phyloP scores from a whole-genome alignment of 2,113 vertebrate genomes.

The Tupaia tana region DNA sequence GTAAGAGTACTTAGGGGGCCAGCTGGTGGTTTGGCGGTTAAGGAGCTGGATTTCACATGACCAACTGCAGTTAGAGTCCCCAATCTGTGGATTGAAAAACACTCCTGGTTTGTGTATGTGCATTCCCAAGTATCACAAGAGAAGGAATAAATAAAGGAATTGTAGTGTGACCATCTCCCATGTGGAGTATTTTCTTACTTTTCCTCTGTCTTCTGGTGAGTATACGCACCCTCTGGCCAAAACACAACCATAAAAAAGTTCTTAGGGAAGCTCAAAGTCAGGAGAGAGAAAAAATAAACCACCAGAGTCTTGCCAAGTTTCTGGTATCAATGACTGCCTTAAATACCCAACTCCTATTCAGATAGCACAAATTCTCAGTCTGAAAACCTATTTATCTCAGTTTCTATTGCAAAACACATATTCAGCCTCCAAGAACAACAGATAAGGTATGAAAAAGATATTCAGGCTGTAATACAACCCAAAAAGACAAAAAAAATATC shows the following conservation, averaged over 20 bases:
- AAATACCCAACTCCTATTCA: neutral
- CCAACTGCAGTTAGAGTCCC: too few relatives aligned
- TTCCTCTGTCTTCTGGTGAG: too few relatives aligned
- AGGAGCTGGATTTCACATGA: too few relatives aligned
- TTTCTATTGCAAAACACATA: neutral
- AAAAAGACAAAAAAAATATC: neutral
- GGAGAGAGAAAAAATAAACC: neutral
- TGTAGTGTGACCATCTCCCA: too few relatives aligned
- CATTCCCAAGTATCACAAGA: too few relatives aligned
- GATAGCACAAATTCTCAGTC: neutral
- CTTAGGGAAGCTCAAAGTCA: neutral
- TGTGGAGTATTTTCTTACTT: too few relatives aligned
- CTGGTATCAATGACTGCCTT: neutral
- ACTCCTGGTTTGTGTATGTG: too few relatives aligned
- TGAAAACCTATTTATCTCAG: neutral
- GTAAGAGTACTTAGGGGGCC: neutral
- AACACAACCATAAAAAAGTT: neutral
- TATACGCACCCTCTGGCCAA: too few relatives aligned
- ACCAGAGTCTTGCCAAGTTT: neutral
- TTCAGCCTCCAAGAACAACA: neutral
- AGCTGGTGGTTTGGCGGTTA: too few relatives aligned
- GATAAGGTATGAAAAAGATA: neutral
- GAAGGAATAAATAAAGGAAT: too few relatives aligned
- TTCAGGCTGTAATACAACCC: too few relatives aligned
- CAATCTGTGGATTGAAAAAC: too few relatives aligned